Base-by-base conservation (phyloP, 2,113 vertebrate species). In the Larimichthys crocea region DNA sequence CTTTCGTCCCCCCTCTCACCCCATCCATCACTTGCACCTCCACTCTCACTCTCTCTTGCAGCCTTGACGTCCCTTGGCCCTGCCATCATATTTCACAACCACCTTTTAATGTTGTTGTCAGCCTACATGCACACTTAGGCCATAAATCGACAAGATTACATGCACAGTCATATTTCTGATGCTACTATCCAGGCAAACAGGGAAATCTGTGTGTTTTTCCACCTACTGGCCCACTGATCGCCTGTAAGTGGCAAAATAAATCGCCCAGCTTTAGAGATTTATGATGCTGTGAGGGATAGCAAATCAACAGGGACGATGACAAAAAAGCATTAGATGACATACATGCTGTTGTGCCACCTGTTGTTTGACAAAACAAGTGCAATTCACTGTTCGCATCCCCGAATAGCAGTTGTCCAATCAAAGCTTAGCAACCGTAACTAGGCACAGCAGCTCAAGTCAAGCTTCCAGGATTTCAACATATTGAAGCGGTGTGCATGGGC, bases 161-260 rank as follows among this genome's bases (percentile, higher is more conserved):
- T n/a, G 40, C 29, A 1, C 61, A 74, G 35, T 84, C 53, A 67
- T 82, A 84, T 86, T 86, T 87, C 65, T 81, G 72, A 76, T 80
- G 19, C 20, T 10, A 19, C 40, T 29, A 24, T 48, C 56, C 16
- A 24, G 12, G 59, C 66, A 80, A 82, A 74, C 74, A n/a, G 22
- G 80, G n/a, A 76, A 75, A 83, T 79, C 15, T 31, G 31, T 57
- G 56, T 64, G n/a, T 74, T 64, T 80, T 79, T 83, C 29, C 75
- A 49, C 49, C 61, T 26, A n/a, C 29, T 49, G 57, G 20, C n/a
- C 31, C 7, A 22, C 61, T 82, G 79, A 89, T 79, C 4, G 17
- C n/a, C 6, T 59, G 12, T 77, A 83, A 89, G 59, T 84, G 70
- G 74, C 40, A 17, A 71, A 76, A 85, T 89, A 64, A 90, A 89